These are phyloP conservation scores for Drosophila miranda DNA, from an alignment of 1,140 invertebrate genomes.

Conservation along the genomic window DNA sequence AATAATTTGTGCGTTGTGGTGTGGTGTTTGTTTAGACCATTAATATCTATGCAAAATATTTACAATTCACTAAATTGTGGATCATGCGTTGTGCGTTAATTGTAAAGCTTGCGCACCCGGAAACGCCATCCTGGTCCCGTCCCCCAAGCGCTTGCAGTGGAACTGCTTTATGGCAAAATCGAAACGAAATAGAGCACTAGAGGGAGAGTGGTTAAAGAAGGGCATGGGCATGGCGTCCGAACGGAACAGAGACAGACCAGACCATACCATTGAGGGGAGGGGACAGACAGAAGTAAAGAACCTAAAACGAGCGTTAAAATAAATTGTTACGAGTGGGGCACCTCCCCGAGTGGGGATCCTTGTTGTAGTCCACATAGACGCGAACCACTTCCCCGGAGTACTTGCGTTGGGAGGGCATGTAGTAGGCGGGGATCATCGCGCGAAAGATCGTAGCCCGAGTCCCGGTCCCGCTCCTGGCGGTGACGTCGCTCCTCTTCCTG, in stretches of 20 bases:
- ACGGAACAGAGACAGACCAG: too few species aligned
- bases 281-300: background rate
- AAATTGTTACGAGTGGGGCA: constrained; percentile 18
- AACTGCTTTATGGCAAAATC: constrained; percentile 72
- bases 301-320: constrained; percentile 64
- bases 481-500: constrained; percentile 64
- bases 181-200: constrained; percentile 53
- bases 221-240: too few species aligned
- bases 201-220: constrained; percentile 8
- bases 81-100: constrained; percentile 44
- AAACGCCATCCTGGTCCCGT: constrained; percentile 7
- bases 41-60: too few species aligned
- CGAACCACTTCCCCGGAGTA: constrained; percentile 96
- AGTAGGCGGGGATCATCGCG: constrained; percentile 85
- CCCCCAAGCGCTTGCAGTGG: constrained; percentile 16
- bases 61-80: constrained; percentile 75
- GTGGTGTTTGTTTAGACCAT: constrained; percentile 25
- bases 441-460: constrained; percentile 62
- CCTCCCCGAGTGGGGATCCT: constrained; percentile 77
- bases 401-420: constrained; percentile 96
- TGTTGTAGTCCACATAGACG: constrained; percentile 93
- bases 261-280: too few species aligned
- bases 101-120: constrained; percentile 58
- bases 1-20: constrained; percentile 17
- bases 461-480: constrained; percentile 56